Conservation (phyloP, 1,140 invertebrate genomes). For the Lasioglossum baleicum region DNA sequence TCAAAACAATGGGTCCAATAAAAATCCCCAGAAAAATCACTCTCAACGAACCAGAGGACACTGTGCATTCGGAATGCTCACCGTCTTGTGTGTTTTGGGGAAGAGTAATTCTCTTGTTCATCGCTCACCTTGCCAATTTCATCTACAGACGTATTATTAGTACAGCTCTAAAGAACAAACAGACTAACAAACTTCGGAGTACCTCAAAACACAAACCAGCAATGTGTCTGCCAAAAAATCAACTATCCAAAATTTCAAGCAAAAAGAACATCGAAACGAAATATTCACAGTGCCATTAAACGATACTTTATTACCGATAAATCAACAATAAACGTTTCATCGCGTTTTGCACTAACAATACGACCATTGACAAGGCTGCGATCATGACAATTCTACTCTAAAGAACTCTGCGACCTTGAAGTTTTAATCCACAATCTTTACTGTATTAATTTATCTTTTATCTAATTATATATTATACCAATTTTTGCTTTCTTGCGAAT, state of each 20-base stretch:
- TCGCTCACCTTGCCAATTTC: conserved; percentile 7
- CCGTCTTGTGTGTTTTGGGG: conserved; percentile 30
- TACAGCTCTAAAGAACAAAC: too few species aligned
- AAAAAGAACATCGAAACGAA: too few species aligned
- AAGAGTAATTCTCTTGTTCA: conserved; percentile 28
- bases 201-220: too few species aligned
- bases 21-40: background rate
- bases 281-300: too few species aligned
- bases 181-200: too few species aligned
- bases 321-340: too few species aligned
- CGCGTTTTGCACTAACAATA: conserved; percentile 26
- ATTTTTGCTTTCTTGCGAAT: too few species aligned
- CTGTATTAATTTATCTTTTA: too few species aligned
- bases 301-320: too few species aligned
- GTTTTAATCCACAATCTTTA: background rate
- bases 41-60: conserved; percentile 43
- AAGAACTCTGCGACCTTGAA: conserved; percentile 44
- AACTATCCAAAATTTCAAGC: background rate
- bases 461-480: too few species aligned
- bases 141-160: conserved; percentile 7
- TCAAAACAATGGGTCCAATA: background rate
- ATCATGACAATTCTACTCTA: conserved; percentile 20
- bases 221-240: background rate
- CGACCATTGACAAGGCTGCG: conserved; percentile 40
- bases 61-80: conserved; percentile 51